Conservation (phyloP, 2,113 vertebrate genomes). For the Charadrius vociferus region DNA sequence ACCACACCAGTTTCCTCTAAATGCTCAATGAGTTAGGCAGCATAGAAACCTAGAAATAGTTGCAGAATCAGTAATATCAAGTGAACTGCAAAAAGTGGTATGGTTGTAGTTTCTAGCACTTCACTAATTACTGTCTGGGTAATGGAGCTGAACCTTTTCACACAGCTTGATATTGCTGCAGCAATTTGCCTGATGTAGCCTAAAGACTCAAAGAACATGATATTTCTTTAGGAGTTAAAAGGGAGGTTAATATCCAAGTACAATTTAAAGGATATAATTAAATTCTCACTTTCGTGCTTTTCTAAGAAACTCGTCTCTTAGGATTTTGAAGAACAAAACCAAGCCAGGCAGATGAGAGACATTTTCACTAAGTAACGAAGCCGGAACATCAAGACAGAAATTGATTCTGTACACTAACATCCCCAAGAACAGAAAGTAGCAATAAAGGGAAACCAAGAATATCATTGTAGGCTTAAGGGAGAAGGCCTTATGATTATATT, state of each 20-base stretch:
- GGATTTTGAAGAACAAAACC: conserved; percentile 10
- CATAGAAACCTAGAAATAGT: not conserved
- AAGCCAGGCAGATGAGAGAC: not conserved
- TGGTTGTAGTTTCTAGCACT: not conserved
- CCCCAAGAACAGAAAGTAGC: not conserved
- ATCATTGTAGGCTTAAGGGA: not conserved
- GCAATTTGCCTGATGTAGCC: not conserved
- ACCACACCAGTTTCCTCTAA: not conserved
- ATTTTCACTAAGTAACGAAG: not conserved
- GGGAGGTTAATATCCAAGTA: not conserved
- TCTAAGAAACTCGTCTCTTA: conserved; percentile 5
- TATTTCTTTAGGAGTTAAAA: not conserved
- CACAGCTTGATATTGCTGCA: not conserved
- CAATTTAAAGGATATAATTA: conserved; percentile 51
- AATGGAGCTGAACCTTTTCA: not conserved
- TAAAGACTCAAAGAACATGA: conserved; percentile 4
- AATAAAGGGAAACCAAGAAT: not conserved
- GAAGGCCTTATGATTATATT: not conserved
- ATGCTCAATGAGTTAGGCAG: not conserved
- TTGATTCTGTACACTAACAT: not conserved
- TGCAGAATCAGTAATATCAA: not conserved
- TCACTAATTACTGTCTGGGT: not conserved
- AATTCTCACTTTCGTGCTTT: conserved; percentile 13
- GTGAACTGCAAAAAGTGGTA: not conserved
- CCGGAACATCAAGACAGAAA: not conserved